Percentiles rank a stretch among this genome's conserved stretches.
Evolutionary conservation across 2,888 invertebrate species (phyloP).

Genomic region (Dyspetes luteomarginatus): DNA sequence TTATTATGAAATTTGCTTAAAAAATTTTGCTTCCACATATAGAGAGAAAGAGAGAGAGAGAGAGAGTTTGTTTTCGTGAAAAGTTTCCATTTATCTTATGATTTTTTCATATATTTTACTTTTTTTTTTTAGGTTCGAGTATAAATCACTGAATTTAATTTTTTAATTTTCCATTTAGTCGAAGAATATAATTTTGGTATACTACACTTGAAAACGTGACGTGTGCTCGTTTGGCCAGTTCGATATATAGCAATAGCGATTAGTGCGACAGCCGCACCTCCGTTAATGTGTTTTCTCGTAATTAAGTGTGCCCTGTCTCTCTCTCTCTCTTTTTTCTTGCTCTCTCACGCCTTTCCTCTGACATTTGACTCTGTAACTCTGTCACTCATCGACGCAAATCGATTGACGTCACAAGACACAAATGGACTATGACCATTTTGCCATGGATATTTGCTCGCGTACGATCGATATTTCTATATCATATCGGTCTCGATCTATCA

Average conservation of each 20-base stretch:
- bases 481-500: too few relatives aligned
- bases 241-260: conserved; percentile 34
- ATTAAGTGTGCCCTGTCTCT: conserved; percentile 48
- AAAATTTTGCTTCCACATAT: neutral
- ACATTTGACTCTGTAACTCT: conserved; percentile 40
- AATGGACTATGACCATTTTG: conserved; percentile 9
- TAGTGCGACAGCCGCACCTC: conserved; percentile 55
- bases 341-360: neutral
- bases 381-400: conserved; percentile 19
- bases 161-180: too few relatives aligned
- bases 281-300: conserved; percentile 61
- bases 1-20: neutral
- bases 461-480: conserved; percentile 21
- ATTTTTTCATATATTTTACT: too few relatives aligned
- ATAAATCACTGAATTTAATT: too few relatives aligned
- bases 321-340: conserved; percentile 23
- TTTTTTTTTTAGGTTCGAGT: too few relatives aligned
- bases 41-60: neutral
- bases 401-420: conserved; percentile 9
- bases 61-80: too few relatives aligned
- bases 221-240: conserved; percentile 28
- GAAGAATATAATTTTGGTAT: too few relatives aligned
- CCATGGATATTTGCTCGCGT: neutral
- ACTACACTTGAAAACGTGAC: conserved; percentile 57
- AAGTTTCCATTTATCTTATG: too few relatives aligned